A percentile compares a stretch with the other conserved stretches of the same genome.
These are phyloP conservation scores for Artemisiospiza belli DNA, from an alignment of 2,113 vertebrate genomes.

Conservation along the genomic window DNA sequence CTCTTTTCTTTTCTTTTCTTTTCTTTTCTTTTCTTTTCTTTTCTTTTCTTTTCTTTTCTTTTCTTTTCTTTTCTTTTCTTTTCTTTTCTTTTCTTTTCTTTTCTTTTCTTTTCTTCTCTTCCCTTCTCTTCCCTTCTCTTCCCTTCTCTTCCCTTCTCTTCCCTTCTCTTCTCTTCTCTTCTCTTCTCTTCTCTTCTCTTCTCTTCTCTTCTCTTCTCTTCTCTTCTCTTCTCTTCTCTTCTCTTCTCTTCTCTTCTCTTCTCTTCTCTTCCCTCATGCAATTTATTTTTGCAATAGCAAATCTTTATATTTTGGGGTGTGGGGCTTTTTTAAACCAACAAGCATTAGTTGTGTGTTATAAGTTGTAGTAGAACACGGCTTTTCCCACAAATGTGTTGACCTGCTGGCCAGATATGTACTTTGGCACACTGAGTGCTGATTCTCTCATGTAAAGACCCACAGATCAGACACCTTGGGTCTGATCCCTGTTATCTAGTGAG, in stretches of 20 bases:
- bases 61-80: not conserved
- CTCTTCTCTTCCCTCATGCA: not conserved
- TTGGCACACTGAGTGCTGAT: not conserved
- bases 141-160: not conserved
- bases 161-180: not conserved
- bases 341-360: not conserved
- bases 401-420: conserved; percentile 27
- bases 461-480: not conserved
- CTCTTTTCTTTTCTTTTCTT: not conserved
- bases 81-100: not conserved
- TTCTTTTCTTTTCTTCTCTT: not conserved
- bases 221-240: not conserved
- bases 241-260: not conserved
- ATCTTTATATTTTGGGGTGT: not conserved
- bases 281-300: not conserved
- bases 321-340: not conserved
- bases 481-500: not conserved
- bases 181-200: not conserved
- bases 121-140: not conserved
- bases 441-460: not conserved
- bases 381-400: not conserved
- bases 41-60: not conserved
- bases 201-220: not conserved
- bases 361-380: not conserved
- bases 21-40: not conserved